phyloP scores from a whole-genome alignment of 2,888 invertebrate species.

The Euzetes globulus region DNA sequence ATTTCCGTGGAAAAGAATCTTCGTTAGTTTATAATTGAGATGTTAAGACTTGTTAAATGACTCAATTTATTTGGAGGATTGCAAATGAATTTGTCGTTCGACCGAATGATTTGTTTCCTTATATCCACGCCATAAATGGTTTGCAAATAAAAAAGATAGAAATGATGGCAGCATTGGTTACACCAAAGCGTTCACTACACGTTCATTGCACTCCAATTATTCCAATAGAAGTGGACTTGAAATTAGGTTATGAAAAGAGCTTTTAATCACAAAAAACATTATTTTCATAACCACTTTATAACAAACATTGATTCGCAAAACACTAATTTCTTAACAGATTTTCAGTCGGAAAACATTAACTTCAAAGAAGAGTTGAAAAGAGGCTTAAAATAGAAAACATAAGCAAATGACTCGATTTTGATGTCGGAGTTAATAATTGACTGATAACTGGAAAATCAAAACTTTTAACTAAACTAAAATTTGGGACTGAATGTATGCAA shows the following conservation, averaged over 20 bases:
- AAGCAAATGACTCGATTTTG: neutral
- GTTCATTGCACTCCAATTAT: slow-evolving; percentile 21
- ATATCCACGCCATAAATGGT: slow-evolving; percentile 3
- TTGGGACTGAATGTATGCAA: neutral
- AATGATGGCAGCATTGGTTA: neutral
- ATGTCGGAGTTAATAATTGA: neutral
- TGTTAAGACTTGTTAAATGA: too few species aligned
- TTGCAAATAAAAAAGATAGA: neutral
- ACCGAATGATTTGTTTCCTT: slow-evolving; percentile 24
- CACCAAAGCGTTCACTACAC: neutral
- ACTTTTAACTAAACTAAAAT: neutral
- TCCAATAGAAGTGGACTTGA: neutral
- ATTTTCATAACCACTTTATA: slow-evolving; percentile 12
- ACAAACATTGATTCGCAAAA: neutral
- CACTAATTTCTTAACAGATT: neutral
- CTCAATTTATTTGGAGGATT: too few species aligned
- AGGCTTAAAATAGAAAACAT: too few species aligned
- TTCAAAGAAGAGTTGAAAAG: too few species aligned
- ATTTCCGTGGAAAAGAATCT: too few species aligned
- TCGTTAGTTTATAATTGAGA: too few species aligned
- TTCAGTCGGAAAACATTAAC: neutral
- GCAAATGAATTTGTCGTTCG: too few species aligned
- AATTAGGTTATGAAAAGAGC: slow-evolving; percentile 20
- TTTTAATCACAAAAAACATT: neutral
- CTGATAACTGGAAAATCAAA: neutral